phyloP scores from a whole-genome alignment of 1,140 invertebrate species.

The Aphaenogaster floridana region DNA sequence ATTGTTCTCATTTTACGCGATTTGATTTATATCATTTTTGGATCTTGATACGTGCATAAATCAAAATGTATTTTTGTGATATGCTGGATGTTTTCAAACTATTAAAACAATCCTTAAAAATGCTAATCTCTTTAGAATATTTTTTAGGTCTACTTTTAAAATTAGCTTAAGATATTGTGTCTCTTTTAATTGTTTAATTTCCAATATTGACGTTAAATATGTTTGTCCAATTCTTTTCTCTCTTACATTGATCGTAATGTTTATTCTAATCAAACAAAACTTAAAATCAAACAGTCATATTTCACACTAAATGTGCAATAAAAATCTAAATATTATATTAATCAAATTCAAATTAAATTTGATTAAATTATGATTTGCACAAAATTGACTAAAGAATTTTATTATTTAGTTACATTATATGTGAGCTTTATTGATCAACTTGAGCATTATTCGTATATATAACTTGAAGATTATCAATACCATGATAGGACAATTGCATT shows the following conservation, averaged over 20 bases:
- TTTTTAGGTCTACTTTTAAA: neutral
- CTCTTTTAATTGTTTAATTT: neutral
- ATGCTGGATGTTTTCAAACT: neutral
- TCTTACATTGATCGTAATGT: neutral
- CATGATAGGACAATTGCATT: neutral
- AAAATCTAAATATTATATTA: neutral
- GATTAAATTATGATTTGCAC: neutral
- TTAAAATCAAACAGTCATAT: neutral
- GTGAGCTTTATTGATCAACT: neutral
- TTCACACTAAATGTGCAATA: neutral
- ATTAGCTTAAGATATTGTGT: neutral
- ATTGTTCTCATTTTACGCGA: neutral
- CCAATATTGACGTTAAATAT: neutral
- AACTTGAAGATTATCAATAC: neutral
- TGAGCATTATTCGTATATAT: neutral
- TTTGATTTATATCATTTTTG: conserved; percentile 25
- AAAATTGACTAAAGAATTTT: neutral
- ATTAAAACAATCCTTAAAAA: conserved; percentile 6
- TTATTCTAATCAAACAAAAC: neutral
- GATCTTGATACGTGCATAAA: neutral
- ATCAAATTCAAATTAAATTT: neutral
- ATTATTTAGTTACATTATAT: neutral
- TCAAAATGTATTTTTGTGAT: neutral
- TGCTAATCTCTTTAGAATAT: neutral
- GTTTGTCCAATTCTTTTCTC: neutral